phyloP scores from a whole-genome alignment of 92 coral and sea anemone species.

The Plumapathes pennacea region DNA sequence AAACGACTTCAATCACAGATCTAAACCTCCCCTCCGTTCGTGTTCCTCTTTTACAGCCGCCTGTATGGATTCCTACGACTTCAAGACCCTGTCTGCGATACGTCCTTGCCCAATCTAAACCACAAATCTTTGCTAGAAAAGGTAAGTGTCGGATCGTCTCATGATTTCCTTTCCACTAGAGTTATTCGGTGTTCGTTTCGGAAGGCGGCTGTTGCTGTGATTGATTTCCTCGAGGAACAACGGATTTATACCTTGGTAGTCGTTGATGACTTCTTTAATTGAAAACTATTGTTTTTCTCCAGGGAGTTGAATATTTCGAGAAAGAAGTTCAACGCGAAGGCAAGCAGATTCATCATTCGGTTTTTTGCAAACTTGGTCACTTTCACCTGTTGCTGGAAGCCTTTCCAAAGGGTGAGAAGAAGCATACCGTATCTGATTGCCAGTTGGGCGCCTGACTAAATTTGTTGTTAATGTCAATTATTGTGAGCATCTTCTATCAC shows the following conservation, averaged over 20 bases:
- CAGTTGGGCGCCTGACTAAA: no score
- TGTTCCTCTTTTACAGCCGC: slow-evolving; percentile 76
- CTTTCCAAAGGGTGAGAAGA: slow-evolving; percentile 78
- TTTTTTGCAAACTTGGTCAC: slow-evolving; percentile 95
- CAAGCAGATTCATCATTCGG: slow-evolving; percentile 70
- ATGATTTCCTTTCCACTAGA: no score
- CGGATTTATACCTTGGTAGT: no score
- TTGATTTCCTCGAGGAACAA: no score
- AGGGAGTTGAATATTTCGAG: slow-evolving; percentile 90
- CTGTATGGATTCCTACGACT: slow-evolving; percentile 95
- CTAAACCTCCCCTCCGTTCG: slow-evolving; percentile 3
- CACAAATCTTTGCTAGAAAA: slow-evolving; percentile 87
- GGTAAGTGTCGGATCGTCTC: slow-evolving; percentile 78
- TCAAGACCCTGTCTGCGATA: slow-evolving; percentile 96
- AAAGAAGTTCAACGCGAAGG: slow-evolving; percentile 76
- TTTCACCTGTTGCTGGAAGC: slow-evolving; percentile 97
- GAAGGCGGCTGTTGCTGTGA: no score
- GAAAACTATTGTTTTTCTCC: slow-evolving; percentile 8
- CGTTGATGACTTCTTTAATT: no score
- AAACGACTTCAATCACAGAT: slow-evolving; percentile 4
- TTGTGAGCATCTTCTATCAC: no score
- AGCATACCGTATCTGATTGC: no score
- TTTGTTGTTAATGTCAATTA: no score
- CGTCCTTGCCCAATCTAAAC: slow-evolving; percentile 81
- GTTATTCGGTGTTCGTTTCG: no score